Percentiles rank a stretch among this genome's conserved stretches.
Conservation (phyloP, 2,113 vertebrate species). For the Murina feae region DNA sequence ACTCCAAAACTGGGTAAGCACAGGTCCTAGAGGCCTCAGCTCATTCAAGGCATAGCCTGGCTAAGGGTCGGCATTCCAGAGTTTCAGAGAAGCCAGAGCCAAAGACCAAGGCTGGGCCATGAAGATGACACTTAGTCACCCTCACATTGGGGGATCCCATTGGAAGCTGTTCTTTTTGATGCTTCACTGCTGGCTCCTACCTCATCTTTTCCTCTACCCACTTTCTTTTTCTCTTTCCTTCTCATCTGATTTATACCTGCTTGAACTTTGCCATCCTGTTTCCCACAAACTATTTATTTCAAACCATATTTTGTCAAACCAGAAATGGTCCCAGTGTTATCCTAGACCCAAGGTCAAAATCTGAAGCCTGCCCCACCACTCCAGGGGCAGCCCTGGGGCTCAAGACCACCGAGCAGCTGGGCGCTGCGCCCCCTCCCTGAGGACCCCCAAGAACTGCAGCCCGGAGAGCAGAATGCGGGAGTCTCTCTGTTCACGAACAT, state of each 20-base stretch:
- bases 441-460: neutral
- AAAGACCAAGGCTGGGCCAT: neutral
- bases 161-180: neutral
- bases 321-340: neutral
- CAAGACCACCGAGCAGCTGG: neutral
- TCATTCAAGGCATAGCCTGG: neutral
- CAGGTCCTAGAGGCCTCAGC: neutral
- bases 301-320: neutral
- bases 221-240: neutral
- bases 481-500: neutral
- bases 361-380: neutral
- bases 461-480: too few relatives aligned
- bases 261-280: neutral
- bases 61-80: neutral
- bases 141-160: neutral
- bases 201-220: neutral
- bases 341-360: neutral
- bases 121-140: neutral
- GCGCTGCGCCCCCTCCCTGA: neutral
- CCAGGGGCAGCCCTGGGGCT: neutral
- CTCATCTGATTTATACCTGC: neutral
- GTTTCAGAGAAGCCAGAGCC: neutral
- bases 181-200: fast-evolving
- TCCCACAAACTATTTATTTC: neutral
- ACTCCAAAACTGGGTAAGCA: neutral